These are phyloP conservation scores for Dysidea cf. avara DNA, from an alignment of 37 sponge, comb jelly and placozoan species.

Conservation along the genomic window DNA sequence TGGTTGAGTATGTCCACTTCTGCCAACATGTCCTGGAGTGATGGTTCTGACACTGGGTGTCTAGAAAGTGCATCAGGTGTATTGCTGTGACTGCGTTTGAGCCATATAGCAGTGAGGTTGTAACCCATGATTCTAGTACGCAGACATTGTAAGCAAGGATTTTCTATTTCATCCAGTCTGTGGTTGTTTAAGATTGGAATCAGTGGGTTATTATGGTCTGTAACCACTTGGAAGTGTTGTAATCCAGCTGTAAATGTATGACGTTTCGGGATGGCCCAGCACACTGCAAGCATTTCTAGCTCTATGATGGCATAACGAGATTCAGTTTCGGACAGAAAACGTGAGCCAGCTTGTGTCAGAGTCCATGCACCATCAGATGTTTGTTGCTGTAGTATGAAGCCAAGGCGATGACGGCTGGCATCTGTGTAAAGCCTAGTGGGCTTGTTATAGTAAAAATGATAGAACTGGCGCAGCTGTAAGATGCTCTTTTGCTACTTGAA, in stretches of 20 bases:
- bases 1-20: too few species aligned
- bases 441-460: conserved; percentile 29
- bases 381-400: conserved; percentile 27
- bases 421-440: conserved; percentile 45
- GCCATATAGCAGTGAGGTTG: too few species aligned
- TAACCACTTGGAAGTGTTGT: conserved; percentile 40
- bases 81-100: too few species aligned
- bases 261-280: conserved; percentile 46
- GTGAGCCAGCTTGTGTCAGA: conserved; percentile 26
- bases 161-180: too few species aligned
- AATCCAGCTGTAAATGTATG: conserved; percentile 31
- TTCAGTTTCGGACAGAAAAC: conserved; percentile 36
- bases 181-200: conserved; percentile 48
- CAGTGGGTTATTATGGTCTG: conserved; percentile 50
- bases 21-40: too few species aligned
- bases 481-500: conserved; percentile 5
- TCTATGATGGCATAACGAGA: conserved; percentile 42
- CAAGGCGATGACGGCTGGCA: conserved; percentile 36
- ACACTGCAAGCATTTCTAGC: conserved; percentile 33
- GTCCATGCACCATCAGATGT: conserved; percentile 12
- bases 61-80: too few species aligned
- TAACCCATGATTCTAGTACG: neutral
- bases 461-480: conserved; percentile 26
- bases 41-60: too few species aligned
- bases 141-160: conserved; percentile 48